Percentiles rank a stretch among this genome's conserved stretches.
Conservation (phyloP, 2,113 vertebrate species). For the Australoheros scitulus region DNA sequence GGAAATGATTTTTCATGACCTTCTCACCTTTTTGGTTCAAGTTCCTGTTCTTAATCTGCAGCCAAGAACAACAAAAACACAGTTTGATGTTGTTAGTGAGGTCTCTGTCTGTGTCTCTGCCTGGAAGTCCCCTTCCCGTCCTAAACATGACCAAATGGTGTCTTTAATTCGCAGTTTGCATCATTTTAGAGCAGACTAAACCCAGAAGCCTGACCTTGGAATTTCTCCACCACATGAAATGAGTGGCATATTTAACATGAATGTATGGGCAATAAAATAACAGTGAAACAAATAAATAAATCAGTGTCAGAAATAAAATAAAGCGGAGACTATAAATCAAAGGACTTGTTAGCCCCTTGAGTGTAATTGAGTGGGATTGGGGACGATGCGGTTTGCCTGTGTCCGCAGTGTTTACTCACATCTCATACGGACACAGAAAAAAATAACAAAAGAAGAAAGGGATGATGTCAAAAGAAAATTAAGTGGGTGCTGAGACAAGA, state of each 20-base stretch:
- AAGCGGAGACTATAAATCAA: slow-evolving; percentile 44
- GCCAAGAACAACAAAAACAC: slow-evolving; percentile 57
- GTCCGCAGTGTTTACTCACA: slow-evolving; percentile 79
- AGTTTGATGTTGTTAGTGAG: slow-evolving; percentile 66
- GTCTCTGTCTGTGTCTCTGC: slow-evolving; percentile 51
- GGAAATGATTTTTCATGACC: slow-evolving; percentile 39
- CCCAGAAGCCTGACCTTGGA: slow-evolving; percentile 70
- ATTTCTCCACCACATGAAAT: slow-evolving; percentile 63
- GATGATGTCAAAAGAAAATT: slow-evolving; percentile 45
- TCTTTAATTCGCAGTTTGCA: slow-evolving; percentile 67
- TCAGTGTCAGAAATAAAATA: slow-evolving; percentile 52
- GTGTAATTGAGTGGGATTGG: slow-evolving; percentile 39
- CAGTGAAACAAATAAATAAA: slow-evolving; percentile 73
- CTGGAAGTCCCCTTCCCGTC: slow-evolving; percentile 75
- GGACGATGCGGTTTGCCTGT: slow-evolving; percentile 59
- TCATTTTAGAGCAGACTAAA: slow-evolving; percentile 71
- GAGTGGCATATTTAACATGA: slow-evolving; percentile 43
- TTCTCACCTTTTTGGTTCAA: slow-evolving; percentile 39
- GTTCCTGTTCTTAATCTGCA: slow-evolving; percentile 48
- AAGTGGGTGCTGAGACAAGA: slow-evolving; percentile 50
- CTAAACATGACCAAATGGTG: slow-evolving; percentile 73
- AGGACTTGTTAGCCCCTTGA: slow-evolving; percentile 20
- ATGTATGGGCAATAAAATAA: slow-evolving; percentile 61
- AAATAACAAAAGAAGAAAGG: slow-evolving; percentile 31
- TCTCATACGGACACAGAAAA: slow-evolving; percentile 47